These are phyloP conservation scores for Aplidium turbinatum DNA, from an alignment of 23 tunicate genomes.

Conservation along the genomic window DNA sequence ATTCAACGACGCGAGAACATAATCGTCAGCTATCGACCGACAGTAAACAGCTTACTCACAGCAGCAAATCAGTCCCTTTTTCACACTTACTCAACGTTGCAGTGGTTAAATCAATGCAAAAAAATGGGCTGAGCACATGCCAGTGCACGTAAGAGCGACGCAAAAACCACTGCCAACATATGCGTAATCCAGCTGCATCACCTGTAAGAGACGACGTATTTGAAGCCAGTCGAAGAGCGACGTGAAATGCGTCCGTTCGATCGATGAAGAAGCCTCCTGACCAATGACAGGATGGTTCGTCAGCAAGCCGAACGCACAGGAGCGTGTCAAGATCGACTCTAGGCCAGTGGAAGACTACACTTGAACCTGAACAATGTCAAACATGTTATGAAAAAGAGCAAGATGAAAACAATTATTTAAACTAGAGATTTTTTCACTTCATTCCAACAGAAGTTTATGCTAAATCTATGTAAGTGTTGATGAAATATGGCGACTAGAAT, in stretches of 20 bases:
- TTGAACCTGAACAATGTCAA: slow-evolving; percentile 54
- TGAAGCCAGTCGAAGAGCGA: slow-evolving; percentile 53
- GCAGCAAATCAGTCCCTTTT: too few relatives aligned
- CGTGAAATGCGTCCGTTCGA: slow-evolving; percentile 75
- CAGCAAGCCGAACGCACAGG: slow-evolving; percentile 74
- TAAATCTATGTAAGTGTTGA: too few relatives aligned
- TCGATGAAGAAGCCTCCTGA: slow-evolving; percentile 97
- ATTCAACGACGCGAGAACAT: too few relatives aligned
- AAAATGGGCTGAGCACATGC: too few relatives aligned
- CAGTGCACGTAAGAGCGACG: too few relatives aligned
- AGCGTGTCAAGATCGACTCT: slow-evolving; percentile 74
- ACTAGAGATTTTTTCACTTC: background rate
- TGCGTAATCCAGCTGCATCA: too few relatives aligned
- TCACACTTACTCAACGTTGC: too few relatives aligned
- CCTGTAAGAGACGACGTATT: background rate
- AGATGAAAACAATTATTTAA: background rate
- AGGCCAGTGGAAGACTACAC: slow-evolving; percentile 94
- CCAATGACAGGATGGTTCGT: slow-evolving; percentile 77
- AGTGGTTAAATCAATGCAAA: too few relatives aligned
- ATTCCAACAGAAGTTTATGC: background rate
- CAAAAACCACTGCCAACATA: too few relatives aligned
- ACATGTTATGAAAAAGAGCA: background rate
- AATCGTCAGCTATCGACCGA: too few relatives aligned
- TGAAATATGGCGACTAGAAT: too few relatives aligned
- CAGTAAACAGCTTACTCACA: too few relatives aligned